Base-by-base conservation (phyloP, 1,140 invertebrate genomes). In the Nebria ingens region DNA sequence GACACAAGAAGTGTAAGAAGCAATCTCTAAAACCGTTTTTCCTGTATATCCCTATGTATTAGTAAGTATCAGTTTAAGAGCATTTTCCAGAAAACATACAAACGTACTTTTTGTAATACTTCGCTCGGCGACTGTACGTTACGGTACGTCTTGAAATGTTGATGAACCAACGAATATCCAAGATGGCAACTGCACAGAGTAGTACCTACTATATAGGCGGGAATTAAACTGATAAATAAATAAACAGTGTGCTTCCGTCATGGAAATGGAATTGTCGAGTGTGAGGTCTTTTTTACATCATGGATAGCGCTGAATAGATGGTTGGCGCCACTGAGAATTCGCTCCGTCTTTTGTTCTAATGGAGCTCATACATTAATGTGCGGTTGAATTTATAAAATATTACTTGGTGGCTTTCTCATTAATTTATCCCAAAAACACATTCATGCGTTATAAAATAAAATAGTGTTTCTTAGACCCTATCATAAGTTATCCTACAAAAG, bases 191-290 rank as follows among this genome's bases (percentile, higher is more conserved):
- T 51, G 25, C 25, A n/a, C n/a, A n/a, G n/a, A n/a, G n/a, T n/a
- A n/a, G n/a, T n/a, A n/a, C n/a, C n/a, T n/a, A n/a, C n/a, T n/a
- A n/a, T 52, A 55, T 54, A 54, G 53, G 53, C 55, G 34, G 25
- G 58, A 57, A 59, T 59, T 59, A 59, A 57, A 59, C 58, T 29
- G 42, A 52, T 59, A 56, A 59, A 59, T 59, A 59, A 59, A 52
- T 59, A 54, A 59, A 54, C 22, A 57, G 45, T 52, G 34, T 20
- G 38, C 55, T n/a, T 6, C 6, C 25, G 25, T 34, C 25, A n/a
- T 34, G 25, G 25, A 34, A 34, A 34, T 34, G 25, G 25, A 34
- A 34, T 34, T 34, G 25, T n/a, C 25, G n/a, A 34, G 25, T 34
- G 25, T 34, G 25, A 34, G 25, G n/a, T n/a, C n/a, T 34, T 34